A percentile compares a stretch with the other conserved stretches of the same genome.
Conservation (phyloP, 2,113 vertebrate genomes). For the Lagopus leucura region DNA sequence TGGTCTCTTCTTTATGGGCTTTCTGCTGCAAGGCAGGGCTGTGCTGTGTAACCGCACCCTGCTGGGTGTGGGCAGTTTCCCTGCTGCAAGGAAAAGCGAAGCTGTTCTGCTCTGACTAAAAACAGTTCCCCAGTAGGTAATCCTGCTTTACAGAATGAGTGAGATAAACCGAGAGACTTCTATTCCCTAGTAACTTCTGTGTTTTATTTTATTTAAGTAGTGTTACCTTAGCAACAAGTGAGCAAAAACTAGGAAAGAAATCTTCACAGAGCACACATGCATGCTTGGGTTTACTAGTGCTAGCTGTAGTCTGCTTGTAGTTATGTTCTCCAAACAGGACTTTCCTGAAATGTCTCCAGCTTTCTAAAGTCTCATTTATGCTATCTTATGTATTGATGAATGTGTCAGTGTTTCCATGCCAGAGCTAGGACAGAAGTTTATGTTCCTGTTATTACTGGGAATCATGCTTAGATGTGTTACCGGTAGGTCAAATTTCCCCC, state of each 20-base stretch:
- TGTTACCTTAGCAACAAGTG: neutral
- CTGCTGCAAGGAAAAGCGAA: neutral
- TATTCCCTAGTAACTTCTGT: neutral
- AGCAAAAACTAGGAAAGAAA: neutral
- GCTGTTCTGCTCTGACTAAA: neutral
- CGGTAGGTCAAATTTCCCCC: neutral
- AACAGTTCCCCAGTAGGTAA: neutral
- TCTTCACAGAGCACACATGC: neutral
- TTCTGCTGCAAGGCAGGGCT: neutral
- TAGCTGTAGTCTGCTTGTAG: neutral
- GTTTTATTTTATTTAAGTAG: neutral
- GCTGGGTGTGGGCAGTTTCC: neutral
- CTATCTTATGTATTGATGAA: neutral
- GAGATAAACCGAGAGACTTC: neutral
- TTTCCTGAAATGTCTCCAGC: neutral
- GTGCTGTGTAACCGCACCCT: neutral
- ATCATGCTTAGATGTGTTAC: neutral
- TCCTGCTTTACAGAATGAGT: neutral
- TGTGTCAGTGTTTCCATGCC: neutral
- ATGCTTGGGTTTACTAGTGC: neutral
- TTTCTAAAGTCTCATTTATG: neutral
- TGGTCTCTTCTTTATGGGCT: neutral
- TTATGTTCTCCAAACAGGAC: neutral
- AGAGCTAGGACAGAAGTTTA: neutral
- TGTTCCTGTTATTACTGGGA: neutral